Base-by-base conservation (phyloP, 2,888 invertebrate genomes). In the Papilio demoleus region DNA sequence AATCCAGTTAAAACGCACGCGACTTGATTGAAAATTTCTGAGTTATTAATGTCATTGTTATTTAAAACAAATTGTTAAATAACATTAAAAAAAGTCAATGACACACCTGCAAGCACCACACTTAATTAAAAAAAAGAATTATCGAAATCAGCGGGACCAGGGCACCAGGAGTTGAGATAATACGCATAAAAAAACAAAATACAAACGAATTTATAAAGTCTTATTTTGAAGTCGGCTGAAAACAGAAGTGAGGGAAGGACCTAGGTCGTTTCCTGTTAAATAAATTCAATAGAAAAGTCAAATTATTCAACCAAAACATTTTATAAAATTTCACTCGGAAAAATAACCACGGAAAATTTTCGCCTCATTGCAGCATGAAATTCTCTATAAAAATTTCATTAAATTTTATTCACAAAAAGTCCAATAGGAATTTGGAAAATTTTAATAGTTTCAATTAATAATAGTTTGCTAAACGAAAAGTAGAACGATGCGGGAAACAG, bases 1-100 rank as follows among this genome's bases (percentile, higher is more conserved):
- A 53, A 53, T 27, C n/a, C 31, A 56, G 31, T 56, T 56, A 56
- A 56, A 56, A 56, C 31, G 31, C 9, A 6, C n/a, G 31, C 8
- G 8, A n/a, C n/a, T 31, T 9, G 27, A 27, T 22, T 22, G 8
- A 53, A 53, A 27, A 14, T 12, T 50, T 50, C 12, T 27, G 53
- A 6, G 27, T 27, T 53, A n/a, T 6, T 9, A 53, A 27, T 27
- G 27, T 53, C 53, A 14, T 27, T 4, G 31, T 3, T 6, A 31
- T 31, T 31, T 31, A 31, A 31, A n/a, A n/a, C n/a, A n/a, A n/a
- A n/a, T n/a, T n/a, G n/a, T n/a, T n/a, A n/a, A n/a, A n/a, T n/a
- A n/a, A n/a, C n/a, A n/a, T n/a, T n/a, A n/a, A n/a, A n/a, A n/a
- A n/a, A n/a, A n/a, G n/a, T n/a, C n/a, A n/a, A n/a, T n/a, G n/a